A percentile compares a stretch with the other conserved stretches of the same genome.
Evolutionary conservation across 2,888 invertebrate genomes (phyloP).

Genomic region (Allygus modestus): DNA sequence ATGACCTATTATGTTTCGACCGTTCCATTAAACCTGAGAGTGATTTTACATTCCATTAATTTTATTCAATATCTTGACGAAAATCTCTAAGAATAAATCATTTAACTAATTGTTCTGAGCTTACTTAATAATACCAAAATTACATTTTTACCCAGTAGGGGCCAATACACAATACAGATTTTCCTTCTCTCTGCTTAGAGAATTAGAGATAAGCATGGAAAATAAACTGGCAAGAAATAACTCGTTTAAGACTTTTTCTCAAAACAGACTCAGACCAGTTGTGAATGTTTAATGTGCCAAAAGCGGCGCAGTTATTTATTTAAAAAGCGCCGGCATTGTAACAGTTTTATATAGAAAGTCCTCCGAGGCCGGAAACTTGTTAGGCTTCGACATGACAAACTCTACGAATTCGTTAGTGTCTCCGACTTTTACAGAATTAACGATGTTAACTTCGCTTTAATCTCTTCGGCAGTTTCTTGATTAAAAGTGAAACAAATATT

Average conservation of each 20-base stretch:
- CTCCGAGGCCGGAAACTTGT: constrained; percentile 5
- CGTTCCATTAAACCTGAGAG: no score
- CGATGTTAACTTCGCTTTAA: constrained; percentile 14
- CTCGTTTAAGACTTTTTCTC: constrained; percentile 31
- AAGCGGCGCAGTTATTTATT: constrained; percentile 11
- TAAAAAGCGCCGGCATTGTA: constrained; percentile 25
- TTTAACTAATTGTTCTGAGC: no score
- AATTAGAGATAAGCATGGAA: not conserved
- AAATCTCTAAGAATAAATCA: no score
- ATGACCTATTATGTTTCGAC: no score
- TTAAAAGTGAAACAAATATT: not conserved
- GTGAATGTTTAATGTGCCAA: constrained; percentile 43
- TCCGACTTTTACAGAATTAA: constrained; percentile 27
- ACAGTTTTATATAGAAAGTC: constrained; percentile 12
- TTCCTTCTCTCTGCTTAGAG: no score
- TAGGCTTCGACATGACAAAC: constrained; percentile 22
- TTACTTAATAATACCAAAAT: no score
- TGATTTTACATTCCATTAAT: no score
- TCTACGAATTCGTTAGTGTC: constrained; percentile 23
- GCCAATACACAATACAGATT: no score
- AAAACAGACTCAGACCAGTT: not conserved
- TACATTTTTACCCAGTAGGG: no score
- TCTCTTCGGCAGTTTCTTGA: constrained; percentile 5
- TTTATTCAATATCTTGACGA: no score
- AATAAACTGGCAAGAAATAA: constrained; percentile 33